Conservation (phyloP, 2,888 invertebrate species). For the Cremastinae sp. region DNA sequence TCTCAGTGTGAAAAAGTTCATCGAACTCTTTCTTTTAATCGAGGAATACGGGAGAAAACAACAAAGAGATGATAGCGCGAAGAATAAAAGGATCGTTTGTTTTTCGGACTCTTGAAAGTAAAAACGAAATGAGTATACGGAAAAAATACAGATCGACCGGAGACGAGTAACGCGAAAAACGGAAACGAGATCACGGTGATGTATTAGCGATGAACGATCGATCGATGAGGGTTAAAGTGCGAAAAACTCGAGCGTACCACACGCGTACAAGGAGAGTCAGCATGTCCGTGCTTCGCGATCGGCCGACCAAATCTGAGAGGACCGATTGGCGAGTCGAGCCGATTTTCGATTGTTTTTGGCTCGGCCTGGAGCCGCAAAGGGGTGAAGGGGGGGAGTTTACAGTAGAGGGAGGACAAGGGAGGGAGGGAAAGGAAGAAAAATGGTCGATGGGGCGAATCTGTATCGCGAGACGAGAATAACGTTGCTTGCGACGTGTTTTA, state of each 20-base stretch:
- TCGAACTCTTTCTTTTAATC: too few relatives aligned
- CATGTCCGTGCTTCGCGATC: slow-evolving; percentile 72
- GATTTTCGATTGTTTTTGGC: slow-evolving; percentile 13
- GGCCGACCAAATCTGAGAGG: slow-evolving; percentile 68
- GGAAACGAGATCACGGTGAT: too few relatives aligned
- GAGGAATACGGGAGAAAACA: too few relatives aligned
- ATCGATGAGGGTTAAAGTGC: neutral
- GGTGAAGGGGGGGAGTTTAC: slow-evolving; percentile 73
- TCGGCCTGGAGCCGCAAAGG: slow-evolving; percentile 26
- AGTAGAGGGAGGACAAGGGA: slow-evolving; percentile 62
- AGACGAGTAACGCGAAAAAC: too few relatives aligned
- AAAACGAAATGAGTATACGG: too few relatives aligned
- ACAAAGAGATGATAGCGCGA: too few relatives aligned
- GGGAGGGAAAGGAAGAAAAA: neutral
- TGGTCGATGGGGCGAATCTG: neutral
- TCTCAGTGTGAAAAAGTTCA: too few relatives aligned
- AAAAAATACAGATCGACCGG: too few relatives aligned
- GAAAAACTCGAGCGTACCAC: slow-evolving; percentile 70
- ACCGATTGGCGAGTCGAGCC: slow-evolving; percentile 13
- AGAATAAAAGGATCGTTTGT: too few relatives aligned
- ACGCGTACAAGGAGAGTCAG: slow-evolving; percentile 71
- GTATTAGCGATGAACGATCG: too few relatives aligned
- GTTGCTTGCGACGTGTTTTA: slow-evolving; percentile 33
- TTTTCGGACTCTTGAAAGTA: too few relatives aligned
- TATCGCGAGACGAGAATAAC: slow-evolving; percentile 17